Conservation (phyloP, 2,113 vertebrate genomes). For the Equus quagga region DNA sequence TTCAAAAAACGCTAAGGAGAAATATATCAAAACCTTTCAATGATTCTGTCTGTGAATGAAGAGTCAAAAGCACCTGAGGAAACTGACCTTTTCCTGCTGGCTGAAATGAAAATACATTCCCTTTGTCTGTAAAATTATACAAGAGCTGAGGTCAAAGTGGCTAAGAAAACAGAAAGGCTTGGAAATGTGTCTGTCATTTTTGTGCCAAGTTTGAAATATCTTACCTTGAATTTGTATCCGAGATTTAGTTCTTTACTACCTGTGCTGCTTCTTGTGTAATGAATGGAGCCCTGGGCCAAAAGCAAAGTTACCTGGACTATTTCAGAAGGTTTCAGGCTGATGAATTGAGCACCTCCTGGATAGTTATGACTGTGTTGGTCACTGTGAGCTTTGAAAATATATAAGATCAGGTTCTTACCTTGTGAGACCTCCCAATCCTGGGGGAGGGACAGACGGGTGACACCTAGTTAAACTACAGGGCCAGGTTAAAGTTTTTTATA, state of each 20-base stretch:
- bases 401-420: background rate
- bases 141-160: slow-evolving; percentile 39
- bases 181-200: slow-evolving; percentile 30
- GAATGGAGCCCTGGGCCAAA: background rate
- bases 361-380: background rate
- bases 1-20: slow-evolving; percentile 52
- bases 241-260: background rate
- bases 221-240: slow-evolving; percentile 13
- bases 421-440: background rate
- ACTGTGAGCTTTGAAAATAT: background rate
- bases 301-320: background rate
- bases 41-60: slow-evolving; percentile 23
- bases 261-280: background rate
- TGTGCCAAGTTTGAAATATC: background rate
- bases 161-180: slow-evolving; percentile 51
- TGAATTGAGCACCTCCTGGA: background rate
- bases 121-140: background rate
- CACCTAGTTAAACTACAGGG: background rate
- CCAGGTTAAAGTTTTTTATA: background rate
- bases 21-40: slow-evolving; percentile 56
- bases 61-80: slow-evolving; percentile 22
- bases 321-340: background rate
- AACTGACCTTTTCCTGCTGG: slow-evolving; percentile 56
- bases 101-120: slow-evolving; percentile 59
- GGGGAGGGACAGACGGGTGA: background rate